Base-by-base conservation (phyloP, 2,888 invertebrate species). In the Alloplasta piceator region DNA sequence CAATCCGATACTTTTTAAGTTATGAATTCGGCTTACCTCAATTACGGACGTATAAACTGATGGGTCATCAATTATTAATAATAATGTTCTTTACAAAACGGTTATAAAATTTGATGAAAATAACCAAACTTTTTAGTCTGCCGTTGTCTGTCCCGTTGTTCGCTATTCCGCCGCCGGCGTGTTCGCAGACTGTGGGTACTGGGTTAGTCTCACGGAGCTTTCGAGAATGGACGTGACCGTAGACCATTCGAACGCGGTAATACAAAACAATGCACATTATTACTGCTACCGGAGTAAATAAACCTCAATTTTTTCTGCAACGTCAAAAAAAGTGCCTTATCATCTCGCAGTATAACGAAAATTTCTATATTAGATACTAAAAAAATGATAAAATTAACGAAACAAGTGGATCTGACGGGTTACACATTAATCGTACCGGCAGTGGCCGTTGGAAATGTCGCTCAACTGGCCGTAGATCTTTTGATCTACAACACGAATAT, bases 401-500 rank as follows among this genome's bases (percentile, higher is more conserved):
- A 92, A 77, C 89, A 93, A 36, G 84, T 93, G 58, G 91, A 94
- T 90, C 91, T 96, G 4, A 90, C 90, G 66, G 94, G 93, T 60
- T 95, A 94, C 85, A 95, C 95, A 6, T 91, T 96, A n/a, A 93
- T 96, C 77, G 92, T 96, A 71, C 97, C 98, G 0, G 95, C 96
- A 85, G 96, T 98, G 12, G 96, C 97, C 26, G 96, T 98, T n/a
- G 98, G 98, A 75, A 98, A 98, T 93, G 97, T 98, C 10, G 97
- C 96, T 0, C 98, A 98, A 93, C 92, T 98, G 78, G 94, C 96
- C 2, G 94, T 96, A 70, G 98, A 98, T 93, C 93, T 98, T 87
- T 89, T 98, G 6, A 95, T 98, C 86, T 95, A 96, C 6, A 96
- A 96, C 5, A 92, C 96, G 74, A 90, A 94, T 81, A 94, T 96